phyloP scores from a whole-genome alignment of 2,113 vertebrate species.

The Lepus timidus region DNA sequence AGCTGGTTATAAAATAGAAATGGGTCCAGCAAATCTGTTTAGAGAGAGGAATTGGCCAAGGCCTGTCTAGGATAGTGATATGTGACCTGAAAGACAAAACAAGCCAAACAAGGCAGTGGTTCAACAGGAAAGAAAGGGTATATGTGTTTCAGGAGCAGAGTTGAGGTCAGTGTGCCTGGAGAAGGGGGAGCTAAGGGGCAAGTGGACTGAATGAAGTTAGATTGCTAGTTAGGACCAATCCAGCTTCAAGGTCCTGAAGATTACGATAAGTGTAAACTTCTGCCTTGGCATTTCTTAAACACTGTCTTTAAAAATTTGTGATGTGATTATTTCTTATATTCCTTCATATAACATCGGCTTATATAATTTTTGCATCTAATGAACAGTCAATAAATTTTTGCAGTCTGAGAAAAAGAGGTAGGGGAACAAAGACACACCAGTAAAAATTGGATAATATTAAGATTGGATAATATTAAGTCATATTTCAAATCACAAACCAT shows the following conservation, averaged over 20 bases:
- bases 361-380: not conserved
- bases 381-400: not conserved
- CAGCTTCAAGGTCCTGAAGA: not conserved
- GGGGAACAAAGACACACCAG: not conserved
- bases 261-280: not conserved
- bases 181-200: not conserved
- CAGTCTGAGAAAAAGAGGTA: not conserved
- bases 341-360: not conserved
- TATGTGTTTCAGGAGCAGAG: not conserved
- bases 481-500: not conserved
- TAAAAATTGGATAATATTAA: not conserved
- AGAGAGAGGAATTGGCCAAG: not conserved
- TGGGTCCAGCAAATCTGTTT: not conserved
- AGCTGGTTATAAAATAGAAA: not conserved
- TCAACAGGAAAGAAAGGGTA: not conserved
- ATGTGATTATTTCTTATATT: not conserved
- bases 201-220: not conserved
- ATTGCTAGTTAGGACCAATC: not conserved
- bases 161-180: not conserved
- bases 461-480: not conserved
- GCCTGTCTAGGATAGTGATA: not conserved
- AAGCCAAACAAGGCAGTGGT: not conserved
- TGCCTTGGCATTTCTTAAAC: not conserved
- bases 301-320: not conserved
- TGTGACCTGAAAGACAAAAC: not conserved